Evolutionary conservation across 2,797 vertebrate genomes (phyloP).

Genomic region (Artibeus jamaicensis): DNA sequence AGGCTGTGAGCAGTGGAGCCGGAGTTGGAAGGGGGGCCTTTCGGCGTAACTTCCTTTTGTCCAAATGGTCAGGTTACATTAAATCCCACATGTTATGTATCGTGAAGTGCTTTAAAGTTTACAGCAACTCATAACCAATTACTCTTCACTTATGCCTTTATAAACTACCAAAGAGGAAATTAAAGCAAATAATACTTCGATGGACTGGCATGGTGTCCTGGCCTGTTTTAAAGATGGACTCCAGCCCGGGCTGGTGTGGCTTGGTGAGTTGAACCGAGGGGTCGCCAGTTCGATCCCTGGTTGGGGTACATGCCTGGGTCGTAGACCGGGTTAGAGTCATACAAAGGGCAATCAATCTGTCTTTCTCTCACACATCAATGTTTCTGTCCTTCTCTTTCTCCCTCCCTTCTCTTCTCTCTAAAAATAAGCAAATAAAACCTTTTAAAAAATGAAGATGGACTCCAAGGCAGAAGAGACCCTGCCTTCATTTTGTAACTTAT

Average conservation of each 20-base stretch:
- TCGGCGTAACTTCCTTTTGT: background rate
- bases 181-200: background rate
- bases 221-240: background rate
- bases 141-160: background rate
- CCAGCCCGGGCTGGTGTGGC: background rate
- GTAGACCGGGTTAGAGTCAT: background rate
- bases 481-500: background rate
- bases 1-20: background rate
- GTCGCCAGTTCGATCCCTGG: background rate
- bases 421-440: background rate
- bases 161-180: background rate
- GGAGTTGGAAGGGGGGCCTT: background rate
- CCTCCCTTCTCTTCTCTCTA: background rate
- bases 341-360: background rate
- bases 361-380: background rate
- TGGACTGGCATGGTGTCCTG: no score
- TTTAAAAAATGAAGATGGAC: background rate
- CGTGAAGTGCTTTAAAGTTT: background rate
- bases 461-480: background rate
- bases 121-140: background rate
- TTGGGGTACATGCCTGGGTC: background rate
- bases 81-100: background rate
- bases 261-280: background rate
- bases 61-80: background rate
- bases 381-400: background rate